These are phyloP conservation scores for Lucilia cuprina DNA, from an alignment of 1,140 invertebrate species.

Conservation along the genomic window DNA sequence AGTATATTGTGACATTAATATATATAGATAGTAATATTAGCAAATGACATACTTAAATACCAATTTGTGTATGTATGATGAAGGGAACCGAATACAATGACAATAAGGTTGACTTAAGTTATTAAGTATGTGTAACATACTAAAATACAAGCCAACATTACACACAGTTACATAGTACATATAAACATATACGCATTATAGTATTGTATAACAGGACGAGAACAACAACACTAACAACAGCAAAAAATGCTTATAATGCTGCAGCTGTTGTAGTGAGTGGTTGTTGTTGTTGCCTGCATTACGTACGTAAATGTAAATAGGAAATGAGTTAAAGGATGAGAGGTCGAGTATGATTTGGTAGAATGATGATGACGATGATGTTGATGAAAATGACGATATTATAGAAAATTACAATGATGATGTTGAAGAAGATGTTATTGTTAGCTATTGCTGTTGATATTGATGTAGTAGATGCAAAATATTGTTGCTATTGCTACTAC, in stretches of 20 bases:
- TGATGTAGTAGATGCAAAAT: background rate
- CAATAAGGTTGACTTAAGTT: constrained; percentile 35
- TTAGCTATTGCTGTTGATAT: background rate
- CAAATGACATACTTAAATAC: constrained; percentile 17
- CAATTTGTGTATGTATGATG: background rate
- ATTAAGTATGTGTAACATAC: constrained; percentile 26
- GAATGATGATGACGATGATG: background rate
- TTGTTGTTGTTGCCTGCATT: background rate
- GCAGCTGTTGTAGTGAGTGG: background rate
- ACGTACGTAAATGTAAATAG: background rate
- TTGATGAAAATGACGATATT: background rate
- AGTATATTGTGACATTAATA: background rate
- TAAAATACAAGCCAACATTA: background rate
- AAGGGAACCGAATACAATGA: background rate
- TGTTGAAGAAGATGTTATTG: background rate
- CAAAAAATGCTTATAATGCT: background rate
- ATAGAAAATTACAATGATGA: background rate
- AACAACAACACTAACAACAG: too few relatives aligned
- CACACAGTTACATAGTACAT: background rate
- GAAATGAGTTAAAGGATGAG: background rate
- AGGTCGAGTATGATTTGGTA: background rate
- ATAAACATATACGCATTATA: background rate
- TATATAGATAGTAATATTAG: constrained; percentile 8
- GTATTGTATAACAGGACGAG: background rate
- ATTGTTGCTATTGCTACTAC: background rate